Evolutionary conservation across 2,888 invertebrate species (phyloP).

Genomic region (Idaea straminata): DNA sequence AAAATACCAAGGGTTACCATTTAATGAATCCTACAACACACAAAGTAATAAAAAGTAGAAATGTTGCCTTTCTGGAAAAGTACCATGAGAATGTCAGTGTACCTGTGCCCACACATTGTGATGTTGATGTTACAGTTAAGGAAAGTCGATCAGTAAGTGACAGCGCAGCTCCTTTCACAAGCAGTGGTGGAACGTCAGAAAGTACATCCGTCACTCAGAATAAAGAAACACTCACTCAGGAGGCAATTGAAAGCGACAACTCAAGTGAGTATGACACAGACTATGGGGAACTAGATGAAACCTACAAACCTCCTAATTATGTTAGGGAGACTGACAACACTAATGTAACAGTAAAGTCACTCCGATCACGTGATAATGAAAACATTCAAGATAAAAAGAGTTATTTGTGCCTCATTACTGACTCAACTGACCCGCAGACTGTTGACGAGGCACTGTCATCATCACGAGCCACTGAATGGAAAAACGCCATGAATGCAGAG

Average conservation of each 20-base stretch:
- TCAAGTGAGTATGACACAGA: slow-evolving; percentile 2
- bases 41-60: slow-evolving; percentile 11
- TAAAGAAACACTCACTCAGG: background rate
- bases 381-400: slow-evolving; percentile 8
- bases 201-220: background rate
- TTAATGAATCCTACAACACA: slow-evolving; percentile 14
- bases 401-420: slow-evolving; percentile 8
- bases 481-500: slow-evolving; percentile 23
- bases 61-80: background rate
- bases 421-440: slow-evolving; percentile 17
- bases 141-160: background rate
- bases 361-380: slow-evolving; percentile 3
- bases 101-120: background rate
- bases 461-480: slow-evolving; percentile 17
- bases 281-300: slow-evolving; percentile 1
- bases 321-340: background rate
- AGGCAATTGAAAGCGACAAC: background rate
- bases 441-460: slow-evolving; percentile 22
- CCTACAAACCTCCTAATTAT: background rate
- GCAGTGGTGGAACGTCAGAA: background rate
- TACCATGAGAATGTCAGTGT: background rate
- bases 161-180: background rate
- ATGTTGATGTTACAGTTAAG: background rate
- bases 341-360: background rate
- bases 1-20: slow-evolving; percentile 10